A percentile compares a stretch with the other conserved stretches of the same genome.
phyloP scores from a whole-genome alignment of 2,113 vertebrate species.

The Hoplias malabaricus region DNA sequence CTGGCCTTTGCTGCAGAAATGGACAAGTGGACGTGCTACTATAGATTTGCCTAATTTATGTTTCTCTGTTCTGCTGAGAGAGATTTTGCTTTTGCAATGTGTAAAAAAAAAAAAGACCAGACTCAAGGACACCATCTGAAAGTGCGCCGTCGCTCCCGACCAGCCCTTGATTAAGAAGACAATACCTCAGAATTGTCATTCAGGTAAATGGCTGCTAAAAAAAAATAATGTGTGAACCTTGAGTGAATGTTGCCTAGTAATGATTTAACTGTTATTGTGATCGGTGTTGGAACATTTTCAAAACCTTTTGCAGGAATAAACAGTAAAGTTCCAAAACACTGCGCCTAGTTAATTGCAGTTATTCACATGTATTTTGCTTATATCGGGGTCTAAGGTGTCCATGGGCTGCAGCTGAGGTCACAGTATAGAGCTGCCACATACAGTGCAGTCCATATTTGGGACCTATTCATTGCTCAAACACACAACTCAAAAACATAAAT shows the following conservation, averaged over 20 bases:
- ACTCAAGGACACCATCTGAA: neutral
- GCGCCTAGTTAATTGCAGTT: too few species aligned
- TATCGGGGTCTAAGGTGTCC: too few species aligned
- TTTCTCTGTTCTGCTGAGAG: neutral
- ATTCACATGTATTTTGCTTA: too few species aligned
- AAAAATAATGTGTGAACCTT: neutral
- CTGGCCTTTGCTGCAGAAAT: neutral
- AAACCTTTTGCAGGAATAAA: neutral
- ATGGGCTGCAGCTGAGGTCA: too few species aligned
- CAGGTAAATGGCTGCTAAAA: neutral
- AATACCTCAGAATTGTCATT: neutral
- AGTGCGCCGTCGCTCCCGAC: neutral
- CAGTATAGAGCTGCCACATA: too few species aligned
- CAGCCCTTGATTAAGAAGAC: neutral
- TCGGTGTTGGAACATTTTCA: neutral
- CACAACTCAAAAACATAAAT: too few species aligned
- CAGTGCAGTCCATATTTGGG: too few species aligned
- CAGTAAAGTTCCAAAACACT: neutral
- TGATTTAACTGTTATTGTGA: neutral
- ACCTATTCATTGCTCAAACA: too few species aligned
- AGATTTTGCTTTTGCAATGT: neutral
- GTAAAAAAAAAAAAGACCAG: conserved; percentile 15
- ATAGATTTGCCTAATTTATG: neutral
- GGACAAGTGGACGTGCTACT: too few species aligned
- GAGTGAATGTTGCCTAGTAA: neutral